Evolutionary conservation across 2,888 invertebrate species (phyloP).

Genomic region (Epirrhoe tristata): DNA sequence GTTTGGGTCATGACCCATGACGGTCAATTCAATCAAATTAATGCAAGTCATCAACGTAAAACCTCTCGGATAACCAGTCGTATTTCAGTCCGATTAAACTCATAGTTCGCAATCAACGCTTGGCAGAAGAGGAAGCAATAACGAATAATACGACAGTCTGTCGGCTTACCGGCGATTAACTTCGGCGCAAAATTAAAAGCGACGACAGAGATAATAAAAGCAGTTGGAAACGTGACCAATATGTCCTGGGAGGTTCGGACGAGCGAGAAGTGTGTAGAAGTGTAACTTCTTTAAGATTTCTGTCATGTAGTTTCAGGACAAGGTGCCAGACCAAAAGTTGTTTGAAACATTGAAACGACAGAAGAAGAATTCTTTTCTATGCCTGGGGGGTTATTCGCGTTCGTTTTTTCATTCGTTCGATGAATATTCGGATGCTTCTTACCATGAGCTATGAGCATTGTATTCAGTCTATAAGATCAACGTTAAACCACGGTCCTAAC

Average conservation of each 20-base stretch:
- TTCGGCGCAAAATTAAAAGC: slow-evolving; percentile 76
- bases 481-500: no score
- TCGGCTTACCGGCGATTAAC: slow-evolving; percentile 67
- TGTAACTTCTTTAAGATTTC: no score
- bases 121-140: slow-evolving; percentile 60
- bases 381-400: no score
- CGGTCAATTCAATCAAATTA: background rate
- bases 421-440: no score
- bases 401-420: no score
- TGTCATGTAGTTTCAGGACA: no score
- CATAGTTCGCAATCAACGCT: slow-evolving; percentile 36
- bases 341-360: no score
- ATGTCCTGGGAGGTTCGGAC: slow-evolving; percentile 66
- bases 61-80: background rate
- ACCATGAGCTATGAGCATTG: no score
- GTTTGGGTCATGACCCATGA: background rate
- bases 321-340: no score
- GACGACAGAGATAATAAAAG: slow-evolving; percentile 73
- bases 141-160: slow-evolving; percentile 62
- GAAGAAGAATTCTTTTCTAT: no score
- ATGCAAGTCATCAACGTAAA: slow-evolving; percentile 1
- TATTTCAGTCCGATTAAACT: slow-evolving; percentile 11
- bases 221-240: slow-evolving; percentile 79
- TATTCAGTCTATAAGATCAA: no score
- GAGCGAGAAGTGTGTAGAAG: slow-evolving; percentile 10